Conservation (phyloP, 2,113 vertebrate species). For the Anolis carolinensis region DNA sequence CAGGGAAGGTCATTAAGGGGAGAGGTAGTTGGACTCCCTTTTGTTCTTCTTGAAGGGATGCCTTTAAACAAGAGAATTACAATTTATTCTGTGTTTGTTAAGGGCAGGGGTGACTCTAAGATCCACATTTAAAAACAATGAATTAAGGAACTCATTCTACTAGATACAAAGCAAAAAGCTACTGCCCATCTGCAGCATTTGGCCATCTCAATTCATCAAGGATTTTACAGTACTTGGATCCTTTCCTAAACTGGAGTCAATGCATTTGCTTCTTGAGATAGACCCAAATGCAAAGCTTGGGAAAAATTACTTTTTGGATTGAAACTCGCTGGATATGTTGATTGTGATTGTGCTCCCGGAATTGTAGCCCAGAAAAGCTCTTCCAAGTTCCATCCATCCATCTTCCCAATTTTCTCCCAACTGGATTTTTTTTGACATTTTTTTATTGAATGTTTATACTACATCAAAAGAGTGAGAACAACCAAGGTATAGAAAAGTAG, state of each 20-base stretch:
- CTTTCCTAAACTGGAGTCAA: no score
- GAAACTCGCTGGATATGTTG: no score
- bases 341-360: no score
- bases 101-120: neutral
- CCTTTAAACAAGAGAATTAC: slow-evolving; percentile 10
- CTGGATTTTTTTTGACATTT: no score
- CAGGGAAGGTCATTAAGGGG: slow-evolving; percentile 4
- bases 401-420: neutral
- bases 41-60: slow-evolving; percentile 1
- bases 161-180: neutral
- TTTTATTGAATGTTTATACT: no score
- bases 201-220: neutral
- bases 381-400: neutral
- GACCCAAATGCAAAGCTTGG: no score
- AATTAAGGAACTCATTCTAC: neutral
- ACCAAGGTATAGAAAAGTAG: no score
- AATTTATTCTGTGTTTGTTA: slow-evolving; percentile 16
- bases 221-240: no score
- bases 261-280: no score
- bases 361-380: no score
- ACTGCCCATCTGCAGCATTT: neutral
- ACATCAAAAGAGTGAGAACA: no score
- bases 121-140: neutral
- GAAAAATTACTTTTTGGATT: no score
- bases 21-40: neutral